Evolutionary conservation across 35 echinoderm and acorn worm species (phyloP).

Genomic region (Lytechinus variegatus): DNA sequence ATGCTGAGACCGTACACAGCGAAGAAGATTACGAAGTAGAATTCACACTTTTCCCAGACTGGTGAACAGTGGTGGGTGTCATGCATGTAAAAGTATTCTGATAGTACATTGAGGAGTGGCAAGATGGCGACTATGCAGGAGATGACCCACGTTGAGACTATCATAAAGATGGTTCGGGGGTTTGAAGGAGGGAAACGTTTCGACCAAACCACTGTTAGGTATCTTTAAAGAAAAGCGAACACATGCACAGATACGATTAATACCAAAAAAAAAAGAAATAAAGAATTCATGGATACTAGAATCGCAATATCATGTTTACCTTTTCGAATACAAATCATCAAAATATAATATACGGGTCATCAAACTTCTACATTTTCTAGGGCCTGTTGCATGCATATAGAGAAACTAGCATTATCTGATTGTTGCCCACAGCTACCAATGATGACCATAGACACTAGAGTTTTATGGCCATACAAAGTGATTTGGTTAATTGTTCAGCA

Average conservation of each 20-base stretch:
- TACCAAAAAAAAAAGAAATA: neutral
- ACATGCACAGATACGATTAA: neutral
- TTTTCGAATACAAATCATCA: neutral
- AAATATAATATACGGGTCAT: neutral
- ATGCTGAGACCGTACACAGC: constrained; percentile 23
- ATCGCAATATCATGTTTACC: neutral
- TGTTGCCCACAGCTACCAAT: too few species aligned
- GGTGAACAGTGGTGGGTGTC: constrained; percentile 50
- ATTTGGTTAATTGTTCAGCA: neutral
- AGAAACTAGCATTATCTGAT: too few species aligned
- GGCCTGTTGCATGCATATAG: too few species aligned
- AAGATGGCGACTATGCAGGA: neutral
- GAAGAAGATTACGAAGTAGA: constrained; percentile 36
- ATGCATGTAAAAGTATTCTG: constrained; percentile 17
- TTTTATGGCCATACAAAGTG: neutral
- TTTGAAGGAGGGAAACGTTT: constrained; percentile 33
- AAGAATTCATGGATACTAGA: too few species aligned
- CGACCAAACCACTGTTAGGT: constrained; percentile 37
- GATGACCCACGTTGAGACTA: constrained; percentile 7
- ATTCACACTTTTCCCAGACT: constrained; percentile 20
- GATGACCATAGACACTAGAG: too few species aligned
- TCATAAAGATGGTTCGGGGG: constrained; percentile 8
- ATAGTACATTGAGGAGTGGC: neutral
- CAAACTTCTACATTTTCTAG: too few species aligned
- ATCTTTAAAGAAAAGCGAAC: neutral